These are phyloP conservation scores for Telenomus remus DNA, from an alignment of 1,140 invertebrate species.

Conservation along the genomic window DNA sequence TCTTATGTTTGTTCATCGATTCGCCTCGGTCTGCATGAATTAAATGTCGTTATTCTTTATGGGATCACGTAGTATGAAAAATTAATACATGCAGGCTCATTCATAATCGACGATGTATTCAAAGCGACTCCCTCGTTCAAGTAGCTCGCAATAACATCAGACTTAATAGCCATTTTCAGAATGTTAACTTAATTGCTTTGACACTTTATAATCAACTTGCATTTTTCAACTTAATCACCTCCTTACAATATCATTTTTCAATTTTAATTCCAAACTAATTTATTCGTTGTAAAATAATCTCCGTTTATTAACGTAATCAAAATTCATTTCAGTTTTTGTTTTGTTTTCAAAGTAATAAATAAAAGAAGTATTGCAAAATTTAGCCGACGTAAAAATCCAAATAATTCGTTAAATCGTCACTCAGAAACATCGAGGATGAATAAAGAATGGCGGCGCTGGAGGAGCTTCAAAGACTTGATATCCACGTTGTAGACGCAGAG, in stretches of 20 bases:
- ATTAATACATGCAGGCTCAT: conserved; percentile 21
- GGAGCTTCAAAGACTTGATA: conserved; percentile 56
- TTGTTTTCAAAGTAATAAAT: no score
- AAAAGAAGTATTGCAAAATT: no score
- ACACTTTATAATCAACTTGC: no score
- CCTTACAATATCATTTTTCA: no score
- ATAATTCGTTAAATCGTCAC: conserved; percentile 26
- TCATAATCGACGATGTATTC: conserved; percentile 18
- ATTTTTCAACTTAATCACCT: no score
- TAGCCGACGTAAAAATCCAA: background rate
- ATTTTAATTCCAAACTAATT: no score
- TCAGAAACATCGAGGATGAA: conserved; percentile 38
- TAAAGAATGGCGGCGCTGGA: conserved; percentile 59
- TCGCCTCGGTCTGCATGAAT: conserved; percentile 24
- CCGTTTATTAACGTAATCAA: no score
- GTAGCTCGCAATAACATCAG: conserved; percentile 18
- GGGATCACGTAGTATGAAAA: conserved; percentile 15
- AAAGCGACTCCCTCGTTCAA: background rate
- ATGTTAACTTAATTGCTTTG: conserved; percentile 10
- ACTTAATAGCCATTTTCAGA: conserved; percentile 18
- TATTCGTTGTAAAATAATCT: no score
- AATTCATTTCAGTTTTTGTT: no score
- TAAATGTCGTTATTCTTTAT: conserved; percentile 24
- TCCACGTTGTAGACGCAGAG: conserved; percentile 58
- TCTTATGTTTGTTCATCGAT: conserved; percentile 24